Base-by-base conservation (phyloP, 2,888 invertebrate genomes). In the Beris chalybata region DNA sequence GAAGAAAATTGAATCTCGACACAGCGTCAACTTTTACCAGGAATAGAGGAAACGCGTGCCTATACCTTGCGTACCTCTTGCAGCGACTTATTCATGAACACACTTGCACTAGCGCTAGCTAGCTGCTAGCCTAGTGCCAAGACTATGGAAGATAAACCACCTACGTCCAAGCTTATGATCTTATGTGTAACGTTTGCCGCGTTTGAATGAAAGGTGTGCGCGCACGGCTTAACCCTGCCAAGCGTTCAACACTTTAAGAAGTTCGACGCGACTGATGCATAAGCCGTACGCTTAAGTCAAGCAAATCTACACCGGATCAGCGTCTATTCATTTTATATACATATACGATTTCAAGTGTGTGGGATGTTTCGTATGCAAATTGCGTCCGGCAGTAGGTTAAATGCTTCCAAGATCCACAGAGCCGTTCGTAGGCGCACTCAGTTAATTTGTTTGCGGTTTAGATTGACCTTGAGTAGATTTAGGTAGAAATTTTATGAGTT, bases 311-410 rank as follows among this genome's bases (percentile, higher is more conserved):
- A 38, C 52, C 13, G 57, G 59, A 59, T 59, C 38, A 48, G 15
- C 59, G 38, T 59, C 52, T 30, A 43, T 30, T 43, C 52, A 32
- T 38, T 22, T 38, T 38, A 38, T 9, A 7, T 61, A 31, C 31
- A 30, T 30, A n/a, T 30, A 30, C n/a, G 50, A 61, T 50, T 61
- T 50, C 38, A 3, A 22, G 38, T 61, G 61, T 52, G 61, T 61
- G 38, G 61, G 61, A 52, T 50, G 61, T 12, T 52, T 52, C 52
- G 61, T 61, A 61, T 61, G 61, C 61, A 61, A 61, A 61, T 61
- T 38, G 52, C 30, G 11, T 12, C 30, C 52, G 52, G 52, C 43
- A 50, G 61, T 61, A 61, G 61, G 52, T 61, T 43, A 61, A 61
- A 52, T 29, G 22, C 43, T 59, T 48, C 58, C 58, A 59, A n/a